Evolutionary conservation across 2,113 vertebrate species (phyloP).

Genomic region (Callopanchax toddi): DNA sequence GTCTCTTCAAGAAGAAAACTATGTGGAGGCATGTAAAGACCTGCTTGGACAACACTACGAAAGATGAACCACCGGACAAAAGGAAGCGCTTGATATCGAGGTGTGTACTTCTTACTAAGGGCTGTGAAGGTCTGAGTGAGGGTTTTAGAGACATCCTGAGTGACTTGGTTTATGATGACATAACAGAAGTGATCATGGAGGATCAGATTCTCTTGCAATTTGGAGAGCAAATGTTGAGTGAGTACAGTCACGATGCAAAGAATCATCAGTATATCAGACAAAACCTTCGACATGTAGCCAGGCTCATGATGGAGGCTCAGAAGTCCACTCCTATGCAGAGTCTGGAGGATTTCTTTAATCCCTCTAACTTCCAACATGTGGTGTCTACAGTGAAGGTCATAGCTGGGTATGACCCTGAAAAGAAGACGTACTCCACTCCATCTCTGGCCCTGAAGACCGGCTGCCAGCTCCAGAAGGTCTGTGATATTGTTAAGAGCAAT

Average conservation of each 20-base stretch:
- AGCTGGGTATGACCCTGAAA: conserved; percentile 52
- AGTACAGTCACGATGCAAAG: not conserved
- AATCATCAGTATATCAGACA: conserved; percentile 47
- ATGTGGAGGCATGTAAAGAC: conserved; percentile 36
- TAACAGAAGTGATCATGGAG: conserved; percentile 44
- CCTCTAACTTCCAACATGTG: conserved; percentile 55
- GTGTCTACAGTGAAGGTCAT: conserved; percentile 58
- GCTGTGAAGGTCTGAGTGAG: conserved; percentile 30
- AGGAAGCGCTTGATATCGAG: not conserved
- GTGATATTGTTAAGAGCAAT: conserved; percentile 44
- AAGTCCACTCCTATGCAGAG: conserved; percentile 45
- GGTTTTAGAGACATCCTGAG: conserved; percentile 37
- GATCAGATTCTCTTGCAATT: conserved; percentile 54
- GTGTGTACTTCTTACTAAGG: conserved; percentile 27
- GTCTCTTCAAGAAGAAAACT: conserved; percentile 19
- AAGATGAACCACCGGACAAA: rapidly evolving
- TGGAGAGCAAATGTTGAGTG: conserved; percentile 34
- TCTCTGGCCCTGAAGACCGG: conserved; percentile 62
- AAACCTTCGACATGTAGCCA: conserved; percentile 59
- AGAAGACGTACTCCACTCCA: conserved; percentile 29
- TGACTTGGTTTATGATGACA: conserved; percentile 52
- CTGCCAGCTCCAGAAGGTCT: conserved; percentile 60
- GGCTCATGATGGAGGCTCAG: conserved; percentile 61
- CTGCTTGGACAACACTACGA: conserved; percentile 36
- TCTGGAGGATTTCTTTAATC: conserved; percentile 65